Evolutionary conservation across 2,797 vertebrate species (phyloP).

Genomic region (Clarias platycephalus): DNA sequence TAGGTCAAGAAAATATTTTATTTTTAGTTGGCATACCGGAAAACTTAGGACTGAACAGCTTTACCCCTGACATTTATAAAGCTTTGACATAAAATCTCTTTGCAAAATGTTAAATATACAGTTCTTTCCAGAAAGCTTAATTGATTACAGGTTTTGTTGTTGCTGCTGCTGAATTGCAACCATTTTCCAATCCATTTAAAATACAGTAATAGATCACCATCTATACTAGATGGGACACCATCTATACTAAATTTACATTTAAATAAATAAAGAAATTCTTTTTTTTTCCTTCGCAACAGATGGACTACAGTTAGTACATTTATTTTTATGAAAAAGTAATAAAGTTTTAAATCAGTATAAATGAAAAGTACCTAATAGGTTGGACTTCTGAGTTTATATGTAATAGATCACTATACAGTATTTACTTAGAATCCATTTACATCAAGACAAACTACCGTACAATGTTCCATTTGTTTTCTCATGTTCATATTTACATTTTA

Average conservation of each 20-base stretch:
- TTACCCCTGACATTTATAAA: neutral
- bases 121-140: neutral
- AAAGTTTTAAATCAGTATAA: neutral
- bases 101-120: neutral
- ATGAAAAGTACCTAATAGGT: neutral
- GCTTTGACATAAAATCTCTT: neutral
- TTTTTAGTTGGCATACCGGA: neutral
- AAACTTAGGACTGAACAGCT: neutral
- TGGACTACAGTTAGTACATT: neutral
- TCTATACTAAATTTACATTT: too few species aligned
- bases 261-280: too few species aligned
- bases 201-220: too few species aligned
- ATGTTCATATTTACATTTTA: constrained; percentile 19
- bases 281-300: neutral
- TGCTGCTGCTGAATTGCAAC: neutral
- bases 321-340: neutral
- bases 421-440: neutral
- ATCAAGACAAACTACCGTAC: neutral
- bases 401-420: neutral
- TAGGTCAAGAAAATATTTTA: neutral
- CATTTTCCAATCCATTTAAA: neutral
- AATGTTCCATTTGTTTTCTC: constrained; percentile 14
- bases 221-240: too few species aligned
- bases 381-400: neutral
- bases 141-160: neutral